phyloP scores from a whole-genome alignment of 2,113 vertebrate genomes.

The Verasper variegatus region DNA sequence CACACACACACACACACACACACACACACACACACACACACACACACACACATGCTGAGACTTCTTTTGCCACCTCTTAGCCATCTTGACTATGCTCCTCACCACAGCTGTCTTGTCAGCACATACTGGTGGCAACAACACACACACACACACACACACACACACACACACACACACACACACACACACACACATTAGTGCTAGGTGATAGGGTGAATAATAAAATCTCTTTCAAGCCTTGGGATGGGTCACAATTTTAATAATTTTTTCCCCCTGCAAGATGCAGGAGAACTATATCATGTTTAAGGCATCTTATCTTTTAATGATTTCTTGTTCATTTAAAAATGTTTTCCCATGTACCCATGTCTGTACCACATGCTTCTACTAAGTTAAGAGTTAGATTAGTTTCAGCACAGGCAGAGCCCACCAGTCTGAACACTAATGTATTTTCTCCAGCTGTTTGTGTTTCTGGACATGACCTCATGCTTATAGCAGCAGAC shows the following conservation, averaged over 20 bases:
- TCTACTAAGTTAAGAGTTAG: neutral
- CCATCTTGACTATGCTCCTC: constrained; percentile 6
- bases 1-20: neutral
- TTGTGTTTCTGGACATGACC: neutral
- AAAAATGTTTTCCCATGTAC: neutral
- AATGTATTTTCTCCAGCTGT: neutral
- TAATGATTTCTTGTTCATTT: neutral
- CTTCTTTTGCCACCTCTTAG: constrained; percentile 20
- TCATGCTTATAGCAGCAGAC: constrained; percentile 1
- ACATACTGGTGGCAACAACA: constrained; percentile 1
- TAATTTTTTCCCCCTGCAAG: neutral
- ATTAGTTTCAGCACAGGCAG: neutral
- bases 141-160: neutral
- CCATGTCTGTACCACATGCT: neutral
- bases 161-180: neutral
- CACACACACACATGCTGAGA: constrained; percentile 9
- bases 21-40: neutral
- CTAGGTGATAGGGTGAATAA: neutral
- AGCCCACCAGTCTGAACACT: no score
- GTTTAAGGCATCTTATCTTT: neutral
- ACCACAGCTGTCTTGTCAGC: neutral
- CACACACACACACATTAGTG: neutral
- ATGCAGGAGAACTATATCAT: neutral
- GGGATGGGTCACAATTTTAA: neutral
- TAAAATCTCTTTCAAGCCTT: neutral